Evolutionary conservation across 2,113 vertebrate genomes (phyloP), one percentile per base, ranked within the genome.

Genomic region (Danionella cerebrum): DNA sequence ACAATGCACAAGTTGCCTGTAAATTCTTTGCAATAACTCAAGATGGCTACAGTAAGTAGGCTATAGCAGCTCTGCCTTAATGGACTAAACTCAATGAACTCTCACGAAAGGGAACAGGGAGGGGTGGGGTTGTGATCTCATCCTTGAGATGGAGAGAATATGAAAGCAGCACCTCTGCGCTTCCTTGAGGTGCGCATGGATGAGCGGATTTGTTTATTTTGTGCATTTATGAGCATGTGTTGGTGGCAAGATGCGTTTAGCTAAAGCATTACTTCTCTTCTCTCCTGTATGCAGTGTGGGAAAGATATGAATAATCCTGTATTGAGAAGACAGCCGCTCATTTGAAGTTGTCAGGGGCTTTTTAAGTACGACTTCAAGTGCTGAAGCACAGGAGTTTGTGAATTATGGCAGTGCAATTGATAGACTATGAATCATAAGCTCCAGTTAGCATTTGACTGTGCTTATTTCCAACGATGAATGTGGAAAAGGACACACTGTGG

Each of bases 51-150:
- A 16, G 67, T 48, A 51, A 69, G 67, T 59, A 36, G 60, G 44
- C 44, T 64, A 42, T 38, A 16, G 47, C 2, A 21, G 31, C 57
- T 62, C 21, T 47, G 38, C 6, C 59, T 41, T 41, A 44, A 51
- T 63, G 55, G 45, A 51, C 36, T 42, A 57, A 62, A 60, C 67
- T 52, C 57, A n/a, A 50, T 62, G 67, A 69, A 69, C 67, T 52
- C 13, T 33, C 36, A 13, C 3, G 18, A 57, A 63, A 45, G 25
- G 57, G 67, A 62, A 70, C 33, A 29, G 60, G 1, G 44, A 44
- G 59, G 60, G 67, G 57, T 18, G 67, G 50, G 57, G n/a, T n/a
- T n/a, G n/a, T n/a, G n/a, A n/a, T n/a, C 47, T 33, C 67, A 16
- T 51, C 33, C 41, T 50, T 66, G 50, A 57, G 65, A 57, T 57